Evolutionary conservation across 2,113 vertebrate species (phyloP), one percentile per base, ranked within the genome.

Genomic region (Mobula birostris): DNA sequence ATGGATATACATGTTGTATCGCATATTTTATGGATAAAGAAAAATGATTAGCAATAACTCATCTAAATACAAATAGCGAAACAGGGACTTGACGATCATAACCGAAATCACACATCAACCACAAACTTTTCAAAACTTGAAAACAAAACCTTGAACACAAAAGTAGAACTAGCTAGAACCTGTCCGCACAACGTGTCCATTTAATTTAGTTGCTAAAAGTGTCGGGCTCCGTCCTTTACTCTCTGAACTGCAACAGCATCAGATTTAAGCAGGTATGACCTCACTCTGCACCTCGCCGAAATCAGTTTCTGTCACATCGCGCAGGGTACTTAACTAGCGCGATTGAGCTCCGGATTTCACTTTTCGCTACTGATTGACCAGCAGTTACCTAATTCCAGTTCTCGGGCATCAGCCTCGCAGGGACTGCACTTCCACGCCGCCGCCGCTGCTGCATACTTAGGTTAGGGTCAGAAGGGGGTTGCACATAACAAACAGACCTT

Each of bases 401-500:
- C 61, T 32, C 61, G 61, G 85, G 85, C 85, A 66, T 66, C 66
- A 36, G 90, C 68, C 90, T 74, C 66, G 32, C 90, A 74, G 85
- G 61, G 85, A 29, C 85, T 88, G 61, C 85, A 88, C 85, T 29
- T 66, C 85, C 85, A 88, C 61, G 83, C 83, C 83, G 83, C 27
- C 85, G 11, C 85, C 63, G n/a, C 83, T 61, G 61, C 48, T 68
- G 48, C 48, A 48, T 48, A 48, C 48, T 90, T 90, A 66, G 61
- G 14, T 36, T 32, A n/a, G 61, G 63, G 85, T 90, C 29, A 63
- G 83, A 87, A 56, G 83, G 83, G 66, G 66, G 66, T 24, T 12
- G 83, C 83, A 90, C 29, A 63, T 58, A 90, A 66, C 61, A 66
- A 90, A 90, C 90, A 29, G 90, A 74, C 90, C 90, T 93, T 72